Base-by-base conservation (phyloP, 2,797 vertebrate species). In the Chaetophractus vellerosus region DNA sequence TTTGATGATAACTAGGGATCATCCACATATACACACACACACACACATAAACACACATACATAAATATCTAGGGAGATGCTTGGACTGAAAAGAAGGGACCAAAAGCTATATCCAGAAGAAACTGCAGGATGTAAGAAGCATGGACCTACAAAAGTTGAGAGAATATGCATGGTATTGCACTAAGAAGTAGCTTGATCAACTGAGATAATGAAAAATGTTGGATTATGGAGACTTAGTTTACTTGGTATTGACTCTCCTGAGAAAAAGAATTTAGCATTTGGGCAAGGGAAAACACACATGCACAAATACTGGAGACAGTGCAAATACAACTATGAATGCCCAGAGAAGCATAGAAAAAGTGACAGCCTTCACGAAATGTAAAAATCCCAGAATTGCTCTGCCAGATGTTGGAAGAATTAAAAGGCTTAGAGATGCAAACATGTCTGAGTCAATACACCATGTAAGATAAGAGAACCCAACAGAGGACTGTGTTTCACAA, bases 361-460 rank as follows among this genome's bases (percentile, higher is more conserved):
- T 26, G 26, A 45, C 59, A 14, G 2, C 19, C 21, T 33, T 93
- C 83, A 72, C 36, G 57, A 57, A 72, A 74, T 52, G 19, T 24
- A 88, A 38, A 79, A 79, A 78, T 88, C 38, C 38, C 92, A 84
- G 19, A 74, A 84, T 72, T 59, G 4, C 15, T 24, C 15, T 48
- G n/a, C 12, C 79, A 74, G 28, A 61, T 59, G 24, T 6, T 38
- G 16, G 2, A 23, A 48, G 36, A 88, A 74, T 41, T 52, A 26
- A 57, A 59, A 57, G 41, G 11, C 21, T 31, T 64, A 64, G 55
- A 14, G 19, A 33, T 36, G 3, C n/a, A 3, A 52, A 1, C 18
- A 28, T 55, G 8, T 36, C 26, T 74, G 52, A 50, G 26, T 57
- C 11, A 36, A 63, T 8, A 19, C 9, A 2, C 23, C 41, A 45